Conservation (phyloP, 2,113 vertebrate genomes). For the Isichthys henryi region DNA sequence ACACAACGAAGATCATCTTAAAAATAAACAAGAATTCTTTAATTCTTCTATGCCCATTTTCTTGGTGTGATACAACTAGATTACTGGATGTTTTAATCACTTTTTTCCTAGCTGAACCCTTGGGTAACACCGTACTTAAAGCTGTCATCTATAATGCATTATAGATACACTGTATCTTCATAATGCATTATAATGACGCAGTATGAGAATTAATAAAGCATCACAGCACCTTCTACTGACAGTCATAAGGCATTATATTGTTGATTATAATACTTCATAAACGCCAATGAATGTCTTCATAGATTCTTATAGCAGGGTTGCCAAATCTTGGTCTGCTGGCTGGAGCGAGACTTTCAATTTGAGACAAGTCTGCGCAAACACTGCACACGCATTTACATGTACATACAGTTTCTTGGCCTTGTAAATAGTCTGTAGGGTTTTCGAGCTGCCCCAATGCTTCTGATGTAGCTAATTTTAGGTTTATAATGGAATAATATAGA, state of each 20-base stretch:
- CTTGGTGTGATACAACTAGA: conserved; percentile 40
- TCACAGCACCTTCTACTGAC: neutral
- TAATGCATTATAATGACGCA: neutral
- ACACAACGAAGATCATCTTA: neutral
- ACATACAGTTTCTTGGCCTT: neutral
- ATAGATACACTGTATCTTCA: neutral
- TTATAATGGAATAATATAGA: neutral
- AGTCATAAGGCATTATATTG: neutral
- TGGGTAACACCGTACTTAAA: neutral
- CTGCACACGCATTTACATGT: neutral
- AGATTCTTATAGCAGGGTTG: neutral
- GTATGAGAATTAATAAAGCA: neutral
- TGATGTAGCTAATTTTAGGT: neutral
- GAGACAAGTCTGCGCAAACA: neutral
- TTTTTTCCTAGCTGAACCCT: neutral
- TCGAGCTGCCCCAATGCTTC: neutral
- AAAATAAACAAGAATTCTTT: neutral
- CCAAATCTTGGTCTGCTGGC: neutral
- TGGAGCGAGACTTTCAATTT: neutral
- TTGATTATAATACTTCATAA: neutral
- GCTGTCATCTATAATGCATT: neutral
- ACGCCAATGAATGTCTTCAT: neutral
- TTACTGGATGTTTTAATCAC: neutral
- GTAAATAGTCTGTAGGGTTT: neutral
- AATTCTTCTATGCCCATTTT: neutral